A percentile compares a stretch with the other conserved stretches of the same genome.
These are phyloP conservation scores for Choloepus hoffmanni DNA, from an alignment of 2,113 vertebrate genomes.

Conservation along the genomic window DNA sequence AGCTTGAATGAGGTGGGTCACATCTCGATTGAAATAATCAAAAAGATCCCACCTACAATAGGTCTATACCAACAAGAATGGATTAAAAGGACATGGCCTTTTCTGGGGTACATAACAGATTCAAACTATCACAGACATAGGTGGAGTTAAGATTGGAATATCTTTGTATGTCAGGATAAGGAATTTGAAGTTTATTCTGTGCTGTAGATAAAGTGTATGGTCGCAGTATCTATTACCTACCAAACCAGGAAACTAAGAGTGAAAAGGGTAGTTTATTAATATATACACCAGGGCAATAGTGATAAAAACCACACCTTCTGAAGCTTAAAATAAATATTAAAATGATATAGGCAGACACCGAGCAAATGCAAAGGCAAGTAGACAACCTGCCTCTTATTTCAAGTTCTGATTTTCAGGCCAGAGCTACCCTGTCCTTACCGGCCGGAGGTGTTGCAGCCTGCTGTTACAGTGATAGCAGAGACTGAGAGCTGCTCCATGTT, in stretches of 20 bases:
- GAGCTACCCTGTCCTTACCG: not conserved
- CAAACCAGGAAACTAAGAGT: not conserved
- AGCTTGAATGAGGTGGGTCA: no score
- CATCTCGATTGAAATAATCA: no score
- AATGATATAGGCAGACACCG: not conserved
- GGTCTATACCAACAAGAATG: no score
- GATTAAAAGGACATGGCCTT: no score
- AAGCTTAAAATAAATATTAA: not conserved
- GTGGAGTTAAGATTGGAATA: not conserved
- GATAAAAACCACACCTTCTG: not conserved
- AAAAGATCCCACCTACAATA: no score
- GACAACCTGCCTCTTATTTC: not conserved
- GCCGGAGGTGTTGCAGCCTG: not conserved
- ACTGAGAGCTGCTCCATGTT: not conserved
- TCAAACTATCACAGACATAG: no score
- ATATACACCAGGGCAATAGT: not conserved
- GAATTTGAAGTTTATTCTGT: not conserved
- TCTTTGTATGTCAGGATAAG: not conserved
- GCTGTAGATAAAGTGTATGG: not conserved
- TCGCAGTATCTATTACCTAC: not conserved
- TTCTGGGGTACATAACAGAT: no score
- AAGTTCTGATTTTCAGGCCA: not conserved
- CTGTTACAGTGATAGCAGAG: not conserved
- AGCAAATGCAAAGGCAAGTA: not conserved
- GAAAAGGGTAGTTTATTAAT: not conserved